These are phyloP conservation scores for Entomobrya multifasciata DNA, from an alignment of 2,888 invertebrate species.

Conservation along the genomic window DNA sequence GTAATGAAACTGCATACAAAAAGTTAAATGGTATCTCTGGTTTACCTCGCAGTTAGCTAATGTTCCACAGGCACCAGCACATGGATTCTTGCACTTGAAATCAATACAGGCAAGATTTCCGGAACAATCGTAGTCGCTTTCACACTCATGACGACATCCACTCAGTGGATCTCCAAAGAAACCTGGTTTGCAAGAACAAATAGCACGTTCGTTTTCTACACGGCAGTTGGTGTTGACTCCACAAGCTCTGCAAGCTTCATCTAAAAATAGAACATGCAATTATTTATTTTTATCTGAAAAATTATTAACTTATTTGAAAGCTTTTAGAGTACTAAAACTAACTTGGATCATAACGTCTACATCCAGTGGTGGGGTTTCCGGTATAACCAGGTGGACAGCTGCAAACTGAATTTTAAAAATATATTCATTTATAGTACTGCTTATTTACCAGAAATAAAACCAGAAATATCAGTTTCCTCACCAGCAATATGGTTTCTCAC, in stretches of 20 bases:
- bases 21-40: no score
- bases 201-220: conserved; percentile 85
- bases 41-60: conserved; percentile 89
- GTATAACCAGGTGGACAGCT: conserved; percentile 88
- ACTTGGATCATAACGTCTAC: conserved; percentile 90
- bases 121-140: conserved; percentile 79
- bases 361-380: conserved; percentile 89
- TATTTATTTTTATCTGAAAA: no score
- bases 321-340: no score
- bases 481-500: conserved; percentile 89
- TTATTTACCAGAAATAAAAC: background rate
- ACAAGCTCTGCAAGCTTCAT: conserved; percentile 83
- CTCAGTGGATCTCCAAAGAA: conserved; percentile 79
- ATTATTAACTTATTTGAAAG: background rate
- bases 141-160: conserved; percentile 80
- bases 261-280: no score
- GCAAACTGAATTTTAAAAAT: no score
- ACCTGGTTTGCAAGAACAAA: conserved; percentile 82
- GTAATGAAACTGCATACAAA: no score
- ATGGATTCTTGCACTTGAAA: conserved; percentile 89
- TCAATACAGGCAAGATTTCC: conserved; percentile 86
- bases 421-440: background rate
- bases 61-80: conserved; percentile 86
- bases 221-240: conserved; percentile 78
- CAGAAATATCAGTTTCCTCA: conserved; percentile 76